These are phyloP conservation scores for Chymomyza procnemis DNA, from an alignment of 2,888 invertebrate genomes.

Conservation along the genomic window DNA sequence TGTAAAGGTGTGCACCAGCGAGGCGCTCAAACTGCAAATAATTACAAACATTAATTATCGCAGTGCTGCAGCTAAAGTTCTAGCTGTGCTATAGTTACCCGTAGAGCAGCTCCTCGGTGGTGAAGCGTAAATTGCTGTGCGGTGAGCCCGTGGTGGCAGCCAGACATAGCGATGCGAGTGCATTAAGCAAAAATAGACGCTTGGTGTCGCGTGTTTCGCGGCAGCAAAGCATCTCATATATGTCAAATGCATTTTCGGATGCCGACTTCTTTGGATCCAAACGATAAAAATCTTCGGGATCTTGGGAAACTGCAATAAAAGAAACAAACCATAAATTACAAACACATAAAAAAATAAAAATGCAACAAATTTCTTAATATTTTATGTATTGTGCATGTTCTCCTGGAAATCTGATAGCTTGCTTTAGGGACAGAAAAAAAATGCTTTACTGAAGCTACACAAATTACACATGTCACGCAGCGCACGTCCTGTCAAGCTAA, in stretches of 20 bases:
- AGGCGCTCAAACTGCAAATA: conserved; percentile 86
- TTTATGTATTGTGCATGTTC: not conserved
- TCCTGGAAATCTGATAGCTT: not conserved
- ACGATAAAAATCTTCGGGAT: conserved; percentile 83
- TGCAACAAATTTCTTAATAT: not conserved
- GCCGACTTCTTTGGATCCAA: conserved; percentile 82
- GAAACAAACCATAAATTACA: not conserved
- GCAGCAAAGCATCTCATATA: conserved; percentile 82
- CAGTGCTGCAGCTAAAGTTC: too few species aligned
- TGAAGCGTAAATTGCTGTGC: conserved; percentile 82
- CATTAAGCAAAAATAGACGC: conserved; percentile 92
- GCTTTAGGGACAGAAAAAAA: not conserved
- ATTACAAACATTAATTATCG: too few species aligned
- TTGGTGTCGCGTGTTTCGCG: conserved; percentile 84
- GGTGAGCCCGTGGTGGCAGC: conserved; percentile 48
- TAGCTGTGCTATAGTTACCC: conserved; percentile 87
- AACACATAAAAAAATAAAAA: not conserved
- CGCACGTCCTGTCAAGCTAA: not conserved
- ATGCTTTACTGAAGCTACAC: too few species aligned
- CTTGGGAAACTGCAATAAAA: conserved; percentile 69
- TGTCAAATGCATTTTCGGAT: conserved; percentile 83
- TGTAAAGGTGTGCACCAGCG: conserved; percentile 91
- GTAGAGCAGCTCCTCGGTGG: conserved; percentile 88
- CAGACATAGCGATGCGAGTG: conserved; percentile 86
- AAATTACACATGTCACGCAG: not conserved